A percentile compares a stretch with the other conserved stretches of the same genome.
These are phyloP conservation scores for Leptinotarsa tumamoca DNA, from an alignment of 2,888 invertebrate species.

Conservation along the genomic window DNA sequence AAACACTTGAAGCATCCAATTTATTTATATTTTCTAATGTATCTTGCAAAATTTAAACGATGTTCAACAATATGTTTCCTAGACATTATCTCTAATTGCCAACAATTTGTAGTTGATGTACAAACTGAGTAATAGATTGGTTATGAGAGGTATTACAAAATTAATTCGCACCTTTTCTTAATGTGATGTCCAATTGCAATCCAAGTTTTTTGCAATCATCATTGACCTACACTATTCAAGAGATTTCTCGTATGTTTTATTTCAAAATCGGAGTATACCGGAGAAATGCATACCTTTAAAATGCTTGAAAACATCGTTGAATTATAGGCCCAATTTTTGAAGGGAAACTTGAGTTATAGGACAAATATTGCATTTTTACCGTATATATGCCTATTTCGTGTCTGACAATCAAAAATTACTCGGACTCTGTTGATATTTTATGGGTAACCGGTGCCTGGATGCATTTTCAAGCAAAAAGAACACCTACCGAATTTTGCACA, in stretches of 20 bases:
- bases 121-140: conserved; percentile 21
- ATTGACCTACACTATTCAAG: neutral
- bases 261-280: neutral
- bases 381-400: too few species aligned
- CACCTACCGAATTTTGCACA: too few species aligned
- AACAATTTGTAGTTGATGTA: conserved; percentile 13
- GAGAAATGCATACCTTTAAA: neutral
- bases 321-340: too few species aligned
- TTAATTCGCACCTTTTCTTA: conserved; percentile 21
- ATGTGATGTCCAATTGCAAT: conserved; percentile 5
- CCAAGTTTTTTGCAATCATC: neutral
- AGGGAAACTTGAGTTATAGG: too few species aligned
- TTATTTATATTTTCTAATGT: conserved; percentile 22
- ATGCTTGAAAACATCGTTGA: neutral
- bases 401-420: too few species aligned
- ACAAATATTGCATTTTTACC: too few species aligned
- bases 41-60: conserved; percentile 31
- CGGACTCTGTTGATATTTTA: too few species aligned
- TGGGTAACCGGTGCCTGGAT: too few species aligned
- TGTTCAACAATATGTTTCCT: conserved; percentile 20
- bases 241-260: neutral
- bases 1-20: conserved; percentile 17
- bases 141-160: conserved; percentile 12
- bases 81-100: conserved; percentile 18
- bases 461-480: too few species aligned